Evolutionary conservation across 1,140 invertebrate genomes (phyloP).

Genomic region (Zaprionus nigranus): DNA sequence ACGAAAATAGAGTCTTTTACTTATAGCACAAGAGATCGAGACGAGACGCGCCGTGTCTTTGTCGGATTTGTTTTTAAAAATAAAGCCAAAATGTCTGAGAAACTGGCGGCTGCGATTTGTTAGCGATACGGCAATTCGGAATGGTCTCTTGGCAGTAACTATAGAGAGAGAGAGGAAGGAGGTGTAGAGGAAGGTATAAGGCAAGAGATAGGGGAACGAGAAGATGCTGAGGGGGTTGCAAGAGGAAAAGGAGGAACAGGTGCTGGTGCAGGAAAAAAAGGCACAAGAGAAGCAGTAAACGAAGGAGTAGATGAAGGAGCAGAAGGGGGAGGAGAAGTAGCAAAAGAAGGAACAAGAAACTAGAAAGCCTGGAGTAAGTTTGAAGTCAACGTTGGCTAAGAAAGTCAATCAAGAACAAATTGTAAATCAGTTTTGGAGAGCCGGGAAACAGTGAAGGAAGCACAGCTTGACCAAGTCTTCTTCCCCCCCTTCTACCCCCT

Average conservation of each 20-base stretch:
- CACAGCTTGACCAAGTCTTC: neutral
- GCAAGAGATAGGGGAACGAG: too few species aligned
- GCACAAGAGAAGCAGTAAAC: too few species aligned
- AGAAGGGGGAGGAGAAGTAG: too few species aligned
- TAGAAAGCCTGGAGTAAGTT: neutral
- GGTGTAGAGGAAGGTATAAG: neutral
- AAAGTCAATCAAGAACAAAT: neutral
- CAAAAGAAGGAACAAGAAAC: neutral
- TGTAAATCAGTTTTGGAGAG: neutral
- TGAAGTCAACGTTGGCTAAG: neutral
- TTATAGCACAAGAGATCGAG: constrained; percentile 10
- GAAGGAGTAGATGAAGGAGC: too few species aligned
- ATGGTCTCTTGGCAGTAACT: constrained; percentile 12
- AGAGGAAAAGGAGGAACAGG: too few species aligned
- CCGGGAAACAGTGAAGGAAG: constrained; percentile 7
- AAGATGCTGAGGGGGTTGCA: too few species aligned
- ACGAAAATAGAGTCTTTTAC: constrained; percentile 60
- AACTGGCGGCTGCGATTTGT: constrained; percentile 65
- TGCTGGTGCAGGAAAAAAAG: too few species aligned
- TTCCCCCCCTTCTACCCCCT: neutral
- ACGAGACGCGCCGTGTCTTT: constrained; percentile 23
- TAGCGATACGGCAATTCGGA: constrained; percentile 29
- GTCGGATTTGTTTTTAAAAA: constrained; percentile 45
- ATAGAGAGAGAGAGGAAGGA: too few species aligned
- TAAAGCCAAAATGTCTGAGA: constrained; percentile 68